Evolutionary conservation across 2,113 vertebrate species (phyloP), one percentile per base, ranked within the genome.

Genomic region (Thryonomys swinderianus): DNA sequence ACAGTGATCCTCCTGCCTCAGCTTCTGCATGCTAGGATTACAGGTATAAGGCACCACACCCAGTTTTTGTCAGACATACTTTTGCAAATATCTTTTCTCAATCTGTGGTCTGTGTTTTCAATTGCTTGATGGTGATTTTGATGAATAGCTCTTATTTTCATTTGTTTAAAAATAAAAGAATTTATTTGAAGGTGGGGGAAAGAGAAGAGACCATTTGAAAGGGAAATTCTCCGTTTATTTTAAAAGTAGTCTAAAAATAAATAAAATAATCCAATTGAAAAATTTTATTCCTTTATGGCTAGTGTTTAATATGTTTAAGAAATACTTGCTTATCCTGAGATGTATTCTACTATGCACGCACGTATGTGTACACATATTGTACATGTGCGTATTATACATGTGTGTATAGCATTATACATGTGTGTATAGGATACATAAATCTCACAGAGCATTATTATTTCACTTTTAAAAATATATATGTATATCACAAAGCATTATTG

Each of bases 1-100:
- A 2, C 4, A 10, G 17, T 53, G 32, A 53, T n/a, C 48, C 74
- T 78, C 8, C 0, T 34, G 30, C 30, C 30, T 53, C 48, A 78
- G 74, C 30, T 48, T 53, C 30, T 53, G 45, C 30, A 4, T 51
- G 74, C 30, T 18, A 3, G 48, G 32, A 21, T 34, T 34, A 32
- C 30, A 30, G 45, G 30, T 2, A 2, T 4, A 17, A 1, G 1
- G 30, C 30, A 20, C 74, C 12, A 34, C 9, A 16, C 74, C 42
- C 73, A 48, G 42, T 7, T 34, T 32, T 42, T 40, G 42, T 57
- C 45, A 37, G 37, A 23, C 83, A 48, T n/a, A 45, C n/a, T 66
- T 95, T 85, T 91, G 23, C 73, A 95, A 93, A 82, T 82, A 79
- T 27, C 55, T 74, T 93, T 96, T 89, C 42, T 89, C 40, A 48